Base-by-base conservation (phyloP, 2,888 invertebrate genomes). In the Athalia circularis region DNA sequence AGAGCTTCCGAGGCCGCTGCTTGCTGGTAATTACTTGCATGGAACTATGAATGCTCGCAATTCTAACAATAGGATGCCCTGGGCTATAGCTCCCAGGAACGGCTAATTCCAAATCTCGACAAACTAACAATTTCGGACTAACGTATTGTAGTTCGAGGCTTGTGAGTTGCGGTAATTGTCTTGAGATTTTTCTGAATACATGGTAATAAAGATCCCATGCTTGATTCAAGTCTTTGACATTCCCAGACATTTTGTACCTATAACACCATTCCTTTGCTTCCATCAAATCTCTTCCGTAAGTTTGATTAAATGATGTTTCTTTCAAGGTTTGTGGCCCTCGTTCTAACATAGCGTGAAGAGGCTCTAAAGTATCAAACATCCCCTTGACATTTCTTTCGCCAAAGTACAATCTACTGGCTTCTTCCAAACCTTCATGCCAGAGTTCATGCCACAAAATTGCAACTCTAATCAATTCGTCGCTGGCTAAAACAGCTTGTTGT, bases 121-220 rank as follows among this genome's bases (percentile, higher is more conserved):
- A 98, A 80, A 94, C 93, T 79, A 98, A 92, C 84, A 99, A 91
- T 83, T 97, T 96, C 11, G 98, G 98, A 79, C 98, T 98, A 7
- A 99, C 99, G 90, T 99, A 99, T 88, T 99, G 98, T 85, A 98
- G 92, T 91, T 98, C 98, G 64, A 98, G 91, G 3, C 96, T 96
- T 5, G 97, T 97, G 61, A 98, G 91, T 88, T 97, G 96, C 3
- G 98, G 97, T 83, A 99, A 92, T 90, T 99, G 99, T 29, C 98
- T 94, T 29, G 98, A 97, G 88, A 99, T 99, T 84, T 98, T 94
- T 48, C 99, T 94, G 91, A 99, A 99, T 76, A 99, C 99, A 89
- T 98, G 97, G 91, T 99, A 99, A 91, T 99, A 99, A 57, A 99
- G 93, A 89, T 99, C 99, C 99, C 99, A 99, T 3, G 99, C 99